A percentile compares a stretch with the other conserved stretches of the same genome.
Conservation (phyloP, 2,113 vertebrate species). For the Salvator merianae region DNA sequence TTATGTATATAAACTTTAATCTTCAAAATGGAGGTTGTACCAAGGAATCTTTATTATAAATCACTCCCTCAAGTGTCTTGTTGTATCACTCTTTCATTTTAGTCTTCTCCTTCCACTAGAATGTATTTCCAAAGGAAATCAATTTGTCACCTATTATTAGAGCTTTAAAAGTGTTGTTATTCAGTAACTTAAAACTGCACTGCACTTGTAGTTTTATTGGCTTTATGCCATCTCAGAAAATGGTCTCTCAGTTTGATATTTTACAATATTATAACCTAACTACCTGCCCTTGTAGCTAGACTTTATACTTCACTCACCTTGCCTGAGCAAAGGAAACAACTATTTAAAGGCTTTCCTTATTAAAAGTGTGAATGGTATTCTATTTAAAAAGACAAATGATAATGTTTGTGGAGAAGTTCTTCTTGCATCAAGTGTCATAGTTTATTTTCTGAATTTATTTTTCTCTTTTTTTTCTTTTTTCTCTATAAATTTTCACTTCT, state of each 20-base stretch:
- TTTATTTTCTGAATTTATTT: background rate
- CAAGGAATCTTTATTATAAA: slow-evolving; percentile 11
- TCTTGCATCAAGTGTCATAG: background rate
- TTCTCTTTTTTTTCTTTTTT: background rate
- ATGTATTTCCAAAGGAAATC: background rate
- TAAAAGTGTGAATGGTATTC: background rate
- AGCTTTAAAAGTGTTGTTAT: background rate
- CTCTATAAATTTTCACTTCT: background rate
- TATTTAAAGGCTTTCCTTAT: background rate
- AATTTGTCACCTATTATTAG: background rate
- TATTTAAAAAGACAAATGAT: background rate
- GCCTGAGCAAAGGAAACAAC: slow-evolving; percentile 24
- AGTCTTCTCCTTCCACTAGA: background rate
- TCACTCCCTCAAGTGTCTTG: background rate
- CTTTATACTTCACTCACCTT: slow-evolving; percentile 5
- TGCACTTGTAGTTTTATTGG: slow-evolving; percentile 32
- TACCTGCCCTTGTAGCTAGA: slow-evolving; percentile 24
- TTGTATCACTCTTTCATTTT: slow-evolving; percentile 8
- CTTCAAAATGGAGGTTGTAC: slow-evolving; percentile 13
- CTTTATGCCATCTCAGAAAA: slow-evolving; percentile 47
- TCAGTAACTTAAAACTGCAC: slow-evolving; percentile 15
- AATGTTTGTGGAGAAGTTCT: background rate
- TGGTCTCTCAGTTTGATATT: slow-evolving; percentile 38
- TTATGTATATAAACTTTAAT: slow-evolving; percentile 2
- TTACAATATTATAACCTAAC: slow-evolving; percentile 42